Evolutionary conservation across 2,797 vertebrate genomes (phyloP).

Genomic region (Bucorvus abyssinicus): DNA sequence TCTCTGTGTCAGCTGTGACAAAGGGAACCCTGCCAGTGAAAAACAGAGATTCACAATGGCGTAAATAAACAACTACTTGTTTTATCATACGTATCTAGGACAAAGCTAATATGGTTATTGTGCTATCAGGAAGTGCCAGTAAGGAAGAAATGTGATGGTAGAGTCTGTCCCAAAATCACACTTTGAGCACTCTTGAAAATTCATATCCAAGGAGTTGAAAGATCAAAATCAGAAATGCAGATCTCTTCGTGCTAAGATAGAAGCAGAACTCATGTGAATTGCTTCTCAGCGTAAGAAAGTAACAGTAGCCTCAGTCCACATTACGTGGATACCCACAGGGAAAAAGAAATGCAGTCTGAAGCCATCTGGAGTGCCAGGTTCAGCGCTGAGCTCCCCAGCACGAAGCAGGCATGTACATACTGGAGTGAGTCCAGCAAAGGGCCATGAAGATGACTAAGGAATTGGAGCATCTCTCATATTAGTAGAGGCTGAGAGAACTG

Average conservation of each 20-base stretch:
- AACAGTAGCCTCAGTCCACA: not conserved
- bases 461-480: not conserved
- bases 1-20: not conserved
- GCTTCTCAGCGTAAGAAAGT: not conserved
- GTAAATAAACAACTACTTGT: not conserved
- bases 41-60: not conserved
- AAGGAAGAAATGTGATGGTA: not conserved
- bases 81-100: not conserved
- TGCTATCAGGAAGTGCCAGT: not conserved
- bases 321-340: not conserved
- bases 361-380: accelerated
- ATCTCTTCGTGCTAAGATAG: not conserved
- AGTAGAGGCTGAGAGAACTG: not conserved
- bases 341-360: not conserved
- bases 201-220: not conserved
- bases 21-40: not conserved
- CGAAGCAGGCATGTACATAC: not conserved
- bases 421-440: not conserved
- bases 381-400: not conserved
- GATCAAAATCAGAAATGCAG: not conserved
- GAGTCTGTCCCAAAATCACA: not conserved
- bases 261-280: not conserved
- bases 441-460: not conserved
- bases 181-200: not conserved
- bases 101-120: not conserved